Base-by-base conservation (phyloP, 1,140 invertebrate genomes). In the Macrobrachium rosenbergii region DNA sequence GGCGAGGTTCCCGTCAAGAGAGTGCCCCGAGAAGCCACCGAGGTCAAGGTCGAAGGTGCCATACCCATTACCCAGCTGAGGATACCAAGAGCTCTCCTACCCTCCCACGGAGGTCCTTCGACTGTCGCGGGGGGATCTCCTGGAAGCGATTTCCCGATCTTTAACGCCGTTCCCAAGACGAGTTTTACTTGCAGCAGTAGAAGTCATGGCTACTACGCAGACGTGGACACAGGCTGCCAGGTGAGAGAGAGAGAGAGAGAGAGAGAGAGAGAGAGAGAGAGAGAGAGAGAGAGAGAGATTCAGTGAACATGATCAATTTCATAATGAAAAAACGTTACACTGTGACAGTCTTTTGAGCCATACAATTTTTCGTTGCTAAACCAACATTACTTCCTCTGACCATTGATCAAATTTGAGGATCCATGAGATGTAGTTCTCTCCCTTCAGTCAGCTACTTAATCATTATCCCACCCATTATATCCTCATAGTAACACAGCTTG, bases 121-220 rank as follows among this genome's bases (percentile, higher is more conserved):
- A 52, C 52, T 23, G 75, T 77, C 16, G 77, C 64, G 0, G 84
- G 81, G 0, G 96, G 96, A 52, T 92, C 93, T 3, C 94, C 95
- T 0, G 96, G 96, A 14, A 94, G 96, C 0, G 96, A 96, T 91
- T 97, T 94, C 92, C 96, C 96, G 0, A 93, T 96, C 60, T 96
- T 95, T 91, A 95, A 96, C 90, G 91, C 92, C 14, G 94, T 96
- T 6, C 96, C 96, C 0, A 93, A 94, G 28, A 97, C 96, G n/a
- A 93, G 93, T 88, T 97, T 97, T 92, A 94, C 94, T 16, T 97
- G 96, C 90, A 93, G 94, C 67, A 92, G 95, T 87, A 95, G 96
- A 67, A 95, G 94, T 79, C 96, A 96, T 69, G 96, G 96, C 88
- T 97, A 97, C 94, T 97, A 97, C 91, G 96, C 96, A 16, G 96